These are phyloP conservation scores for Malthinus flaveolus DNA, from an alignment of 2,888 invertebrate species.

Conservation along the genomic window DNA sequence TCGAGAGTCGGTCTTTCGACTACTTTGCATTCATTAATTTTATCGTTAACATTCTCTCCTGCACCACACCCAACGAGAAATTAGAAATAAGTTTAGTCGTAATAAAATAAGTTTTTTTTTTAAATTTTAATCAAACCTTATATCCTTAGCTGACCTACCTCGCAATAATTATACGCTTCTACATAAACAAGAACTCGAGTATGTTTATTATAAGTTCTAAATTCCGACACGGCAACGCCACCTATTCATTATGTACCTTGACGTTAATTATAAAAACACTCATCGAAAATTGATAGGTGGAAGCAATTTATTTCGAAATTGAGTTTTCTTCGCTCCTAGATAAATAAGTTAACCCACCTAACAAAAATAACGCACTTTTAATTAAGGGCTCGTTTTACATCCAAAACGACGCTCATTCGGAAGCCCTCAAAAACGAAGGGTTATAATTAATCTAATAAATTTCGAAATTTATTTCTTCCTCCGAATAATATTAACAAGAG, in stretches of 20 bases:
- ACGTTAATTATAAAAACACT: constrained; percentile 26
- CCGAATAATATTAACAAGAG: not conserved
- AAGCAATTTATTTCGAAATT: constrained; percentile 16
- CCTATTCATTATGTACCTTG: constrained; percentile 20
- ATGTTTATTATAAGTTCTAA: constrained; percentile 21
- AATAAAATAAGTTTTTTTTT: constrained; percentile 9
- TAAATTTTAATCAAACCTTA: constrained; percentile 26
- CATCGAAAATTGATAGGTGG: constrained; percentile 14
- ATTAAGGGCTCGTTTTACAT: no score
- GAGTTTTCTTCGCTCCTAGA: constrained; percentile 12
- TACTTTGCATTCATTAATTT: constrained; percentile 30
- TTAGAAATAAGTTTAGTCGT: constrained; percentile 24
- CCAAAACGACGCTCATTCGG: not conserved
- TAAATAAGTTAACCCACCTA: constrained; percentile 17
- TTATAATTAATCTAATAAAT: constrained; percentile 9
- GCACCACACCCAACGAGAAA: constrained; percentile 33
- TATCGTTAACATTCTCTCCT: constrained; percentile 31
- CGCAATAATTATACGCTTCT: constrained; percentile 30
- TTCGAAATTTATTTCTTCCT: not conserved
- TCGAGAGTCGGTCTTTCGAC: constrained; percentile 11
- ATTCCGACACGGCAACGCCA: constrained; percentile 15
- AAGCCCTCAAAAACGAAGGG: constrained; percentile 3
- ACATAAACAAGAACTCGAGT: constrained; percentile 13
- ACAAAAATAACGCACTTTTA: constrained; percentile 8
- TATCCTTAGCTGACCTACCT: constrained; percentile 31